Base-by-base conservation (phyloP, 2,797 vertebrate genomes). In the Microcaecilia unicolor region DNA sequence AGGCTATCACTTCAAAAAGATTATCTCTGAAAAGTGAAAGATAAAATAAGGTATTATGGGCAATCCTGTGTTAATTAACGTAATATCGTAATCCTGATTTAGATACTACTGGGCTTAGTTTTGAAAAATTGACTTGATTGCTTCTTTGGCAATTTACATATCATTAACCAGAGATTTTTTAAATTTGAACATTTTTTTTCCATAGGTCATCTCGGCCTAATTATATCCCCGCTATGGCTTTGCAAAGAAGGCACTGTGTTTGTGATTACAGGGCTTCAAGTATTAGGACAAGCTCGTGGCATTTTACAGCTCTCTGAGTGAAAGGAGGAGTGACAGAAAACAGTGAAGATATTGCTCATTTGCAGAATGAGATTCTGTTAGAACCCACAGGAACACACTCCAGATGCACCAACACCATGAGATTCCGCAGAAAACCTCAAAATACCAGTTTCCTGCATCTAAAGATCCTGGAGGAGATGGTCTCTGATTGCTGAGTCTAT, bases 61-160 rank as follows among this genome's bases (percentile, higher is more conserved):
- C 82, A 81, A 84, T 84, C 76, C 81, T 71, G 82, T 85, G 80
- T 64, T 85, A 80, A 85, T 81, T 76, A 80, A 73, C 64, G 62
- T 50, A 42, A 79, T 72, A 81, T 77, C 81, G 78, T 77, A 60
- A 71, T 67, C 40, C 72, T 64, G 64, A 62, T 72, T 58, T 67
- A 70, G 59, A 53, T 60, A 62, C 51, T 39, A 8, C 55, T 41
- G 38, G 64, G 72, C 57, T 72, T 70, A 62, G 70, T 75, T 74
- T 70, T 72, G n/a, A 62, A 45, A 72, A 83, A 80, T 78, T 73
- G 74, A 67, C 32, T 68, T 81, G 80, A 85, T 85, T 83, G 78
- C 78, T 75, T 82, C 15, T 4, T 30, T 65, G 62, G 65, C 75
- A 76, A 83, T 84, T 81, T 85, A 71, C 81, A 83, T 81, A 70